Percentiles rank a stretch among this genome's conserved stretches.
phyloP scores from a whole-genome alignment of 2,113 vertebrate species.

The Oreochromis niloticus region DNA sequence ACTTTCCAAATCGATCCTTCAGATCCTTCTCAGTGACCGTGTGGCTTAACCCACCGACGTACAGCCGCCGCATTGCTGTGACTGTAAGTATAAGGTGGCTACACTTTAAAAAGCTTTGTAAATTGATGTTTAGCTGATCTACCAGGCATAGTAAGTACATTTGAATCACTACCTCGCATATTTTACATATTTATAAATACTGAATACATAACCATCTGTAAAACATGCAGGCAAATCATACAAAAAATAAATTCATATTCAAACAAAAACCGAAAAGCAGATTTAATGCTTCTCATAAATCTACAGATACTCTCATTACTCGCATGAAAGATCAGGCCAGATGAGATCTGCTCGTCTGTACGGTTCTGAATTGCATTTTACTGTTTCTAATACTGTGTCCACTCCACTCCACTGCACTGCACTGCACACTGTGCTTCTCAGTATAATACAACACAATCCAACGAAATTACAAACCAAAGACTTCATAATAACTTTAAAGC shows the following conservation, averaged over 20 bases:
- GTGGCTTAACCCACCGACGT: slow-evolving; percentile 84
- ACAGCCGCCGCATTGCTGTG: slow-evolving; percentile 75
- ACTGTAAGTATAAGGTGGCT: neutral
- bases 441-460: neutral
- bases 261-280: neutral
- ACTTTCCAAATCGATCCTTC: slow-evolving; percentile 86
- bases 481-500: neutral
- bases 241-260: neutral
- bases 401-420: neutral
- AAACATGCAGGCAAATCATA: neutral
- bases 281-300: neutral
- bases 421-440: neutral
- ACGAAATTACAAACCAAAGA: neutral
- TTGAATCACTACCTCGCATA: neutral
- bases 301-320: neutral
- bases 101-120: neutral
- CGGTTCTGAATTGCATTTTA: neutral
- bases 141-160: neutral
- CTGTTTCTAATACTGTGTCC: neutral
- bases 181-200: neutral
- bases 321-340: neutral
- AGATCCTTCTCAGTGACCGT: slow-evolving; percentile 80
- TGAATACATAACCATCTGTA: neutral
- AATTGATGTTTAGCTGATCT: neutral
- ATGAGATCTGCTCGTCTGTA: neutral